Evolutionary conservation across 2,888 invertebrate genomes (phyloP).

Genomic region (Alloplasta piceator): DNA sequence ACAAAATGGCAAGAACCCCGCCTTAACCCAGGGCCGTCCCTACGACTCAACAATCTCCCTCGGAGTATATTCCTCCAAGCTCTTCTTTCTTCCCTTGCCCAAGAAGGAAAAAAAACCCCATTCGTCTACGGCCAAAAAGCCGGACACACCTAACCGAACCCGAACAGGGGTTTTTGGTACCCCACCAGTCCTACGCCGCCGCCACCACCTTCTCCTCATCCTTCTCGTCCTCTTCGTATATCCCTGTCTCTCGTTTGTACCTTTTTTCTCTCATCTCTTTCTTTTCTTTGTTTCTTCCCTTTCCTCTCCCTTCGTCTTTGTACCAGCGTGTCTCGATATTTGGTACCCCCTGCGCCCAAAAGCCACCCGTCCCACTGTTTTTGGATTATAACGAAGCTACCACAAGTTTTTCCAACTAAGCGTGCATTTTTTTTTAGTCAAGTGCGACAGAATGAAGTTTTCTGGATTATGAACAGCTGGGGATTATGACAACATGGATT

Average conservation of each 20-base stretch:
- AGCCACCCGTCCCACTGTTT: too few relatives aligned
- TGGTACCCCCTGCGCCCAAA: too few relatives aligned
- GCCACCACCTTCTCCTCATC: not conserved
- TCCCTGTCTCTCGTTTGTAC: too few relatives aligned
- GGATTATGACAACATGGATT: too few relatives aligned
- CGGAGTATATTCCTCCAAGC: slow-evolving; percentile 1
- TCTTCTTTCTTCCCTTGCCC: not conserved
- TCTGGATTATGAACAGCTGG: too few relatives aligned
- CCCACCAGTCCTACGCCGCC: not conserved
- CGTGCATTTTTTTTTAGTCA: too few relatives aligned
- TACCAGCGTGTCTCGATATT: too few relatives aligned
- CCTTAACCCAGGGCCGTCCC: slow-evolving; percentile 67
- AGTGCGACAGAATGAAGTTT: too few relatives aligned
- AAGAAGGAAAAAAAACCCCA: not conserved
- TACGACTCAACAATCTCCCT: slow-evolving; percentile 47
- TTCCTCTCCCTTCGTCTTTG: not conserved
- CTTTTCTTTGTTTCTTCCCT: not conserved
- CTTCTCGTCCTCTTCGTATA: not conserved
- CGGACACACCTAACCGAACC: slow-evolving; percentile 4
- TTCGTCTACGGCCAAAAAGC: slow-evolving; percentile 25
- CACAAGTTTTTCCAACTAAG: too few relatives aligned
- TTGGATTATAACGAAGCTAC: too few relatives aligned
- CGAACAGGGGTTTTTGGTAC: slow-evolving; percentile 24
- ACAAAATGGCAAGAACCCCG: slow-evolving; percentile 61
- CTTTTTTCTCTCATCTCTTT: not conserved